A percentile compares a stretch with the other conserved stretches of the same genome.
These are phyloP conservation scores for Auanema freiburgensis DNA, from an alignment of 2,888 invertebrate genomes.

Conservation along the genomic window DNA sequence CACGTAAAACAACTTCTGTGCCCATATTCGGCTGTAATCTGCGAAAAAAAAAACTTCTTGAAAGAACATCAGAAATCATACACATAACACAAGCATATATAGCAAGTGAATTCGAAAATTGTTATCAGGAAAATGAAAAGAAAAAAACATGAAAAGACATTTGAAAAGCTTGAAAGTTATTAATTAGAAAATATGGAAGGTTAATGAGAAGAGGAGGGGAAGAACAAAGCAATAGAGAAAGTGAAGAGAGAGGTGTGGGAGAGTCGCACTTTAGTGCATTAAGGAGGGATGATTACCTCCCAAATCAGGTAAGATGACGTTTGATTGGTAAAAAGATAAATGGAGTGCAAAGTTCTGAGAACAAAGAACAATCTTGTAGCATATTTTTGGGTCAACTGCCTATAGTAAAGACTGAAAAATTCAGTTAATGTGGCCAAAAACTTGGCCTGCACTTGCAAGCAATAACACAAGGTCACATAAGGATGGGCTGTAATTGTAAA, in stretches of 20 bases:
- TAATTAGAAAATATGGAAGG: slow-evolving; percentile 5
- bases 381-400: too few relatives aligned
- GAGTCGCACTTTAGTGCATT: background rate
- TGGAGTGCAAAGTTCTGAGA: too few relatives aligned
- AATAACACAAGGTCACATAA: too few relatives aligned
- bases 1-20: slow-evolving; percentile 32
- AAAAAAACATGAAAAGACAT: slow-evolving; percentile 3
- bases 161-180: background rate
- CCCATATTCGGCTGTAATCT: slow-evolving; percentile 27
- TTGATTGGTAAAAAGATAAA: too few relatives aligned
- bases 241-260: background rate
- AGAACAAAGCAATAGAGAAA: slow-evolving; percentile 11
- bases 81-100: background rate
- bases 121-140: background rate
- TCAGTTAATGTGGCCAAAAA: too few relatives aligned
- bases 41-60: background rate
- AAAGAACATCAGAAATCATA: background rate
- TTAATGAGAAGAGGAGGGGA: slow-evolving; percentile 17
- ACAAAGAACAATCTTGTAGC: too few relatives aligned
- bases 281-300: background rate
- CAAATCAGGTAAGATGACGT: background rate
- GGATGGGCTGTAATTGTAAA: too few relatives aligned
- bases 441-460: too few relatives aligned
- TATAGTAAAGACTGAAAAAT: too few relatives aligned
- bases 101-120: background rate